Evolutionary conservation across 2,113 vertebrate genomes (phyloP).

Genomic region (Murina feae): DNA sequence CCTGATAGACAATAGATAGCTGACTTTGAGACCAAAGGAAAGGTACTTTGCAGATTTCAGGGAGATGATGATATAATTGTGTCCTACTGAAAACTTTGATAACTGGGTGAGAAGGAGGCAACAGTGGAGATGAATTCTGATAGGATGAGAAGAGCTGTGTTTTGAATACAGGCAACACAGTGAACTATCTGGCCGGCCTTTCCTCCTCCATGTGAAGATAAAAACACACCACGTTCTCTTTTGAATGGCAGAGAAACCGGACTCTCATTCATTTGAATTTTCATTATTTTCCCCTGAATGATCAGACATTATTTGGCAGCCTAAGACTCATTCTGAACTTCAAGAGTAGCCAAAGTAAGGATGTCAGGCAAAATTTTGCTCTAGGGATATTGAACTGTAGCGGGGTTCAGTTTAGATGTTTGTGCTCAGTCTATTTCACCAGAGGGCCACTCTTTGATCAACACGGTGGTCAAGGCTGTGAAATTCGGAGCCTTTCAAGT

Average conservation of each 20-base stretch:
- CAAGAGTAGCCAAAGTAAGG: constrained; percentile 1
- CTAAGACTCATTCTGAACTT: constrained; percentile 44
- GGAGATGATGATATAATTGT: neutral
- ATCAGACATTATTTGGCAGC: constrained; percentile 30
- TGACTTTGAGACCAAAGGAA: neutral
- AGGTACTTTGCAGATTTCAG: neutral
- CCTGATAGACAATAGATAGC: neutral
- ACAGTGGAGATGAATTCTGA: neutral
- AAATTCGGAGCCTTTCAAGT: constrained; percentile 58
- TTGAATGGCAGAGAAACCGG: neutral
- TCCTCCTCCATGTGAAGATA: neutral
- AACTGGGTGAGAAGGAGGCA: neutral
- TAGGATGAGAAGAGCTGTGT: neutral
- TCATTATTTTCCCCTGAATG: constrained; percentile 18
- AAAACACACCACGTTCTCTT: neutral
- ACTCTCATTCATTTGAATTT: neutral
- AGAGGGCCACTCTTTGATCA: constrained; percentile 65
- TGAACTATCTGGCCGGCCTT: neutral
- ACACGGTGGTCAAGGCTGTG: constrained; percentile 40
- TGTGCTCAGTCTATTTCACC: constrained; percentile 52
- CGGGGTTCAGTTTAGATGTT: constrained; percentile 50
- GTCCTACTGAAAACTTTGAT: neutral
- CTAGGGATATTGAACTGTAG: neutral
- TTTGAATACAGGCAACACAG: neutral
- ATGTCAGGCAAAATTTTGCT: constrained; percentile 42